Evolutionary conservation across 2,113 vertebrate species (phyloP).

Genomic region (Meles meles): DNA sequence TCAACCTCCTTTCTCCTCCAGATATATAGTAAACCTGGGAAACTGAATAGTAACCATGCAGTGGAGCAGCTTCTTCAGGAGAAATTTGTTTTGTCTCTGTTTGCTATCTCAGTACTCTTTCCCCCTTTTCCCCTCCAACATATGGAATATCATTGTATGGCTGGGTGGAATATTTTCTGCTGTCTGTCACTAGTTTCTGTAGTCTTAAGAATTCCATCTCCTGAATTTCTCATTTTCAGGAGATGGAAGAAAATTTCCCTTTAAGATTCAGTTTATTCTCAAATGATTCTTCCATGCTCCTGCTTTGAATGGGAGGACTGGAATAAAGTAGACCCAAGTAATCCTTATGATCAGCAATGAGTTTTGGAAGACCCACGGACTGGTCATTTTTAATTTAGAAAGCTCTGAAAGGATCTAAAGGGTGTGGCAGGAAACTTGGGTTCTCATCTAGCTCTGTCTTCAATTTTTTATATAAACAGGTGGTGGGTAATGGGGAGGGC

Average conservation of each 20-base stretch:
- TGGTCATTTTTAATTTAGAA: slow-evolving; percentile 29
- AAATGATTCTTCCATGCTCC: background rate
- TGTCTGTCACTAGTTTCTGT: slow-evolving; percentile 13
- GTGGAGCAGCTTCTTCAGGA: background rate
- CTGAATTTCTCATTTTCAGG: slow-evolving; percentile 7
- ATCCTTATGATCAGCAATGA: background rate
- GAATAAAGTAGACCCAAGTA: slow-evolving; percentile 3
- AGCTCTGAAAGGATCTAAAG: background rate
- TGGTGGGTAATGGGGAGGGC: no score
- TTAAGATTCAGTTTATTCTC: slow-evolving; percentile 20
- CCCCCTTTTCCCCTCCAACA: background rate
- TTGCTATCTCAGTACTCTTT: background rate
- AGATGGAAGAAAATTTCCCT: background rate
- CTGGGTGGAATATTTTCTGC: background rate
- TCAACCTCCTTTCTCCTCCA: background rate
- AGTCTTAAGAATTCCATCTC: background rate
- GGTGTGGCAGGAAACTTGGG: background rate
- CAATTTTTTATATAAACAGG: background rate
- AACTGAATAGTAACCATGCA: background rate
- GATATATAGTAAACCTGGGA: background rate
- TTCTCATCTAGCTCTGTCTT: background rate
- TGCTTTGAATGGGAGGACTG: background rate
- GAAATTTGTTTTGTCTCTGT: background rate
- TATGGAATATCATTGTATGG: background rate
- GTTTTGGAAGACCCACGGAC: background rate